Evolutionary conservation across 1,140 invertebrate genomes (phyloP).

Genomic region (Sinonovacula constricta): DNA sequence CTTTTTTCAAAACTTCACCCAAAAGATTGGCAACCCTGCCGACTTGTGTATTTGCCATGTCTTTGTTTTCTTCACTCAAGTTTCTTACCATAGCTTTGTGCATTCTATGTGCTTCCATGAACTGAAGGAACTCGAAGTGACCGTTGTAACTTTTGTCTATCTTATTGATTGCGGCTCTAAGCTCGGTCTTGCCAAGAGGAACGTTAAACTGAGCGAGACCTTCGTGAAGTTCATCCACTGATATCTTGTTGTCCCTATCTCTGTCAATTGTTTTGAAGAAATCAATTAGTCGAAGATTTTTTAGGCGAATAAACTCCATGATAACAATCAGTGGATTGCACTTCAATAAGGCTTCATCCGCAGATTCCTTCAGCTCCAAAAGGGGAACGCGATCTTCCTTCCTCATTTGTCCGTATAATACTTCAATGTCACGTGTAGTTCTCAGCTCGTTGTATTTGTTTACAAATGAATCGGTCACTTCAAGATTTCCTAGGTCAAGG

Average conservation of each 20-base stretch:
- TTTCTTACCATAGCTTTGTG: conserved; percentile 11
- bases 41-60: conserved; percentile 25
- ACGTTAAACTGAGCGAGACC: conserved; percentile 23
- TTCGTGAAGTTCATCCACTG: conserved; percentile 28
- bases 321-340: conserved; percentile 40
- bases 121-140: conserved; percentile 18
- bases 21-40: conserved; percentile 6
- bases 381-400: background rate
- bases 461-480: conserved; percentile 33
- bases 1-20: background rate
- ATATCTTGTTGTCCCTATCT: conserved; percentile 25
- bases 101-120: conserved; percentile 19
- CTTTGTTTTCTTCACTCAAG: background rate
- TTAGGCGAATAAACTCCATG: conserved; percentile 40
- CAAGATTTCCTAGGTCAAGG: conserved; percentile 31
- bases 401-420: conserved; percentile 22
- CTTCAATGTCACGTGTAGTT: conserved; percentile 9
- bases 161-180: conserved; percentile 7
- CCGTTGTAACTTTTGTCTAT: conserved; percentile 16
- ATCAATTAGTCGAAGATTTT: conserved; percentile 34
- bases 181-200: background rate
- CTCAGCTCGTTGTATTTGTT: background rate
- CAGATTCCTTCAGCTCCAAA: background rate
- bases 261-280: conserved; percentile 38
- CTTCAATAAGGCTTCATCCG: conserved; percentile 3